These are phyloP conservation scores for Eucera pruinosa DNA, from an alignment of 2,888 invertebrate genomes.

Conservation along the genomic window DNA sequence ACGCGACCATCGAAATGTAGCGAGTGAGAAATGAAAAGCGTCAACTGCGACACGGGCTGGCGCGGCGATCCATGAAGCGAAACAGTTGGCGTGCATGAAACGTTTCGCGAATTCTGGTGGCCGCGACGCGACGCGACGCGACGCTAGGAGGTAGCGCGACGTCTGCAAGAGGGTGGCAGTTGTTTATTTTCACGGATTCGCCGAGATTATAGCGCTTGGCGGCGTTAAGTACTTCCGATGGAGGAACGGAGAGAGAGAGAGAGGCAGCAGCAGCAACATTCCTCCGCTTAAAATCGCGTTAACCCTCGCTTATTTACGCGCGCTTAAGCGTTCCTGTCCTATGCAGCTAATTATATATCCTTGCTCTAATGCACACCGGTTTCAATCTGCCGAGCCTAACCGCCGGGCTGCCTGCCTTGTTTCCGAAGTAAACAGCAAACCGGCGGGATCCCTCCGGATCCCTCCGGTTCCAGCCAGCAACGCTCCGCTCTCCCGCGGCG, in stretches of 20 bases:
- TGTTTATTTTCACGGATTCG: conserved; percentile 13
- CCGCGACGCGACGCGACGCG: too few relatives aligned
- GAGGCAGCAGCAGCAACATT: too few relatives aligned
- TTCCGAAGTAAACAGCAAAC: background rate
- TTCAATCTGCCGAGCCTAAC: background rate
- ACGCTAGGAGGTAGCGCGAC: too few relatives aligned
- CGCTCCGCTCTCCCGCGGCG: too few relatives aligned
- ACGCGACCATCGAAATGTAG: background rate
- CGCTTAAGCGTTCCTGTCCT: conserved; percentile 31
- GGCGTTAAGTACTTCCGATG: conserved; percentile 14
- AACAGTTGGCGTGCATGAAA: background rate
- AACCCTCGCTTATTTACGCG: conserved; percentile 54
- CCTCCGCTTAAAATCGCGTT: conserved; percentile 43
- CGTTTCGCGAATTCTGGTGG: background rate
- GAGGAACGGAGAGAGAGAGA: background rate
- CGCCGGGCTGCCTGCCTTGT: background rate
- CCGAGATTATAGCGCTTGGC: conserved; percentile 24
- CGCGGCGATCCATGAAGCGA: background rate
- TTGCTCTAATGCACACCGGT: conserved; percentile 38
- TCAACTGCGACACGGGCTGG: background rate
- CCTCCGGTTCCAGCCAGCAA: too few relatives aligned
- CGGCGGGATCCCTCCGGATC: background rate
- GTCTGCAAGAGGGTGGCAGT: background rate
- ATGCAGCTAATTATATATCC: conserved; percentile 49
- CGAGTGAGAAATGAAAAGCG: background rate